Percentiles rank a stretch among this genome's conserved stretches.
Evolutionary conservation across 2,888 invertebrate genomes (phyloP).

Genomic region (Phortica magna): DNA sequence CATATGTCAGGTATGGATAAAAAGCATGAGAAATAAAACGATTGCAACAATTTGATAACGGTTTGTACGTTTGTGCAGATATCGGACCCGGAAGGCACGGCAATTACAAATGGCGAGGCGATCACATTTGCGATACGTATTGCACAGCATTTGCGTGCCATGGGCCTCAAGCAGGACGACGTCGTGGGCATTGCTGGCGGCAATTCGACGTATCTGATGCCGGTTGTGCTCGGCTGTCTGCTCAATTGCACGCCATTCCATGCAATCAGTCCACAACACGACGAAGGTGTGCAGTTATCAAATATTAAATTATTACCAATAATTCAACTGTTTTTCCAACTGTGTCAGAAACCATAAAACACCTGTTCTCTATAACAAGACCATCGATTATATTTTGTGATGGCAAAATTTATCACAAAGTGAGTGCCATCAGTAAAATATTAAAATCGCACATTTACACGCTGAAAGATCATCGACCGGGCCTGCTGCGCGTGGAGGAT

Average conservation of each 20-base stretch:
- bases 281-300: conserved; percentile 57
- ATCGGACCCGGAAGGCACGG: conserved; percentile 70
- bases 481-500: conserved; percentile 66
- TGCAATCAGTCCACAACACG: conserved; percentile 69
- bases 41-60: not conserved
- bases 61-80: conserved; percentile 57
- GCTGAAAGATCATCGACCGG: conserved; percentile 63
- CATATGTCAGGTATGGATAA: conserved; percentile 64
- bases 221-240: conserved; percentile 71
- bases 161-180: conserved; percentile 71
- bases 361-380: conserved; percentile 70
- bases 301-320: not conserved
- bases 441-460: conserved; percentile 65
- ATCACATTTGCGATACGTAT: conserved; percentile 71
- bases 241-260: conserved; percentile 73
- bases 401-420: conserved; percentile 60
- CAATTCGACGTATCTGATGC: conserved; percentile 72
- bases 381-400: conserved; percentile 76
- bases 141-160: conserved; percentile 68
- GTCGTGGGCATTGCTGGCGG: conserved; percentile 72
- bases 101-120: conserved; percentile 71
- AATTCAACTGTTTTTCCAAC: not conserved
- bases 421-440: conserved; percentile 64
- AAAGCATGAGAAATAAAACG: not conserved
- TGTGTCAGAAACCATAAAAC: conserved; percentile 61